phyloP scores from a whole-genome alignment of 2,113 vertebrate species.

The Ameiurus melas region DNA sequence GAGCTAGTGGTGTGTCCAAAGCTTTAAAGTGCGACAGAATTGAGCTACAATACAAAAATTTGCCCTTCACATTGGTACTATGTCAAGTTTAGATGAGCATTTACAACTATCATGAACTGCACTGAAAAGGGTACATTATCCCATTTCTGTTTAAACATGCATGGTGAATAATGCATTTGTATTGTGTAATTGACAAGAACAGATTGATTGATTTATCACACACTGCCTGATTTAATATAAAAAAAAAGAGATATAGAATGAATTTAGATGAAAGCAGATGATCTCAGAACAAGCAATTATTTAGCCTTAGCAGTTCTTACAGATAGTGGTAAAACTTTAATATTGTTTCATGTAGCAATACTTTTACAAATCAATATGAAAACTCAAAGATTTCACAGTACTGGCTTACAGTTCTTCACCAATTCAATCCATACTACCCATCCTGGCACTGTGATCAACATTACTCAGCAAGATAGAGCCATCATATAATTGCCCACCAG shows the following conservation, averaged over 20 bases:
- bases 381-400: not conserved
- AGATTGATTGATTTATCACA: no score
- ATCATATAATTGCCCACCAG: not conserved
- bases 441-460: not conserved
- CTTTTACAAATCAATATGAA: not conserved
- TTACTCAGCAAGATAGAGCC: not conserved
- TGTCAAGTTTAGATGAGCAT: not conserved
- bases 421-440: not conserved
- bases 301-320: not conserved
- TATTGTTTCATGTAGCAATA: not conserved
- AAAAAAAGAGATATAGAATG: no score
- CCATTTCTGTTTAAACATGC: no score
- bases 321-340: not conserved
- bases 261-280: not conserved
- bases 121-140: no score
- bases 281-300: not conserved
- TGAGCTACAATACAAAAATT: not conserved
- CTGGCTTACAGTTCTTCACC: not conserved
- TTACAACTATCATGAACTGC: not conserved
- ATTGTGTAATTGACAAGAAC: no score
- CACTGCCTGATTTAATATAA: no score
- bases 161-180: no score
- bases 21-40: not conserved
- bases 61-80: not conserved
- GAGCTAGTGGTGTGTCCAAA: not conserved